Percentiles rank a stretch among this genome's conserved stretches.
phyloP scores from a whole-genome alignment of 2,797 vertebrate species.

The Acanthis flammea region DNA sequence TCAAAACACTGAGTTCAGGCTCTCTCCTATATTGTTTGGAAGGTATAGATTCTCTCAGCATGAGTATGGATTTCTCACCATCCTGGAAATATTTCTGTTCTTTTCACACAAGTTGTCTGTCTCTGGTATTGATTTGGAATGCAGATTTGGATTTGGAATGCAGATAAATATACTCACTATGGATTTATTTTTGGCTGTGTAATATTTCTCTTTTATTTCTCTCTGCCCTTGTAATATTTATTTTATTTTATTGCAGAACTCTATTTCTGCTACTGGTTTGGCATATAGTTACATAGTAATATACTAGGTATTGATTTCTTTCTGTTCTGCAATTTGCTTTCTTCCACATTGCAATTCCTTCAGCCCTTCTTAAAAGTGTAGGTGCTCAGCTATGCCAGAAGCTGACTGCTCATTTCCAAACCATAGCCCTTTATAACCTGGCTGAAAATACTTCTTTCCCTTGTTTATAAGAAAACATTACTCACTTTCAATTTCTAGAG shows the following conservation, averaged over 20 bases:
- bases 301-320: constrained; percentile 44
- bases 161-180: constrained; percentile 5
- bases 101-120: background rate
- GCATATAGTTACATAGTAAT: constrained; percentile 20
- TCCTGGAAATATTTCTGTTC: constrained; percentile 11
- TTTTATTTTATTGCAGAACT: constrained; percentile 4
- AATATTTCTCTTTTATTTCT: constrained; percentile 41
- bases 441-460: background rate
- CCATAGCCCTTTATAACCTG: background rate
- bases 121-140: constrained; percentile 43
- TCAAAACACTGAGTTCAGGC: background rate
- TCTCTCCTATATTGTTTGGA: background rate
- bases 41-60: background rate
- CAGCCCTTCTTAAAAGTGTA: background rate
- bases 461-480: background rate
- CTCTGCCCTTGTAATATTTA: constrained; percentile 25
- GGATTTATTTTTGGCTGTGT: constrained; percentile 18
- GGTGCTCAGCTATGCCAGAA: too few species aligned
- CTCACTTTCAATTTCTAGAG: background rate
- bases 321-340: background rate
- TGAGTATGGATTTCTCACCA: constrained; percentile 19
- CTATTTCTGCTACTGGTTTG: constrained; percentile 22
- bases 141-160: constrained; percentile 37
- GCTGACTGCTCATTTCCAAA: background rate
- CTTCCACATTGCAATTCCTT: background rate